Percentiles rank a stretch among this genome's conserved stretches.
Evolutionary conservation across 2,113 vertebrate species (phyloP).

Genomic region (Halichoeres trimaculatus): DNA sequence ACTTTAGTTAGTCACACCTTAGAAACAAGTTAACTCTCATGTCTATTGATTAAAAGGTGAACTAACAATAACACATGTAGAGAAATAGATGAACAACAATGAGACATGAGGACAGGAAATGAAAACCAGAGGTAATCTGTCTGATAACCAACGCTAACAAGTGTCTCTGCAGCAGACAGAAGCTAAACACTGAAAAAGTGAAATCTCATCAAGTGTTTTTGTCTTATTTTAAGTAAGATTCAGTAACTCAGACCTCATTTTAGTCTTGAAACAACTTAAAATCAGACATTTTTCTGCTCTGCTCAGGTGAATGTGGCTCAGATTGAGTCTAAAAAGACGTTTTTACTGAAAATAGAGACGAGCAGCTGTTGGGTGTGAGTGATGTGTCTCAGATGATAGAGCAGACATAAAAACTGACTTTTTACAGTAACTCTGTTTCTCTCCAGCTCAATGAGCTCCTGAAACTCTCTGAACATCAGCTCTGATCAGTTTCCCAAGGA

Average conservation of each 20-base stretch:
- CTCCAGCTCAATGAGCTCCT: not conserved
- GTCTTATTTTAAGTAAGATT: too few species aligned
- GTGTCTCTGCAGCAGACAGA: not conserved
- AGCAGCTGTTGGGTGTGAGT: not conserved
- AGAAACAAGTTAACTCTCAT: conserved; percentile 8
- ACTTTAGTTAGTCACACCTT: not conserved
- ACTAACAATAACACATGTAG: not conserved
- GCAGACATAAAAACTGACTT: too few species aligned
- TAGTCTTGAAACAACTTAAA: too few species aligned
- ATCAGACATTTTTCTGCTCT: too few species aligned
- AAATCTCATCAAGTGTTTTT: too few species aligned
- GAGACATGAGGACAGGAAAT: not conserved
- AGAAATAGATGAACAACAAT: not conserved
- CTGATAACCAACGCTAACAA: conserved; percentile 1
- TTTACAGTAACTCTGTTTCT: not conserved
- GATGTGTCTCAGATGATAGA: not conserved
- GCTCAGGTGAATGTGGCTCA: too few species aligned
- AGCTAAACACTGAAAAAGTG: not conserved
- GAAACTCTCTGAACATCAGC: not conserved
- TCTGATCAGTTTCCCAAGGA: not conserved
- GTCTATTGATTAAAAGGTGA: conserved; percentile 1
- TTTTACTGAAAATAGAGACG: too few species aligned
- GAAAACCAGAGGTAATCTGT: conserved; percentile 4
- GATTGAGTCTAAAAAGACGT: too few species aligned
- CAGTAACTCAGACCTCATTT: too few species aligned